Evolutionary conservation across 2,113 vertebrate genomes (phyloP).

Genomic region (Donacobius atricapilla): DNA sequence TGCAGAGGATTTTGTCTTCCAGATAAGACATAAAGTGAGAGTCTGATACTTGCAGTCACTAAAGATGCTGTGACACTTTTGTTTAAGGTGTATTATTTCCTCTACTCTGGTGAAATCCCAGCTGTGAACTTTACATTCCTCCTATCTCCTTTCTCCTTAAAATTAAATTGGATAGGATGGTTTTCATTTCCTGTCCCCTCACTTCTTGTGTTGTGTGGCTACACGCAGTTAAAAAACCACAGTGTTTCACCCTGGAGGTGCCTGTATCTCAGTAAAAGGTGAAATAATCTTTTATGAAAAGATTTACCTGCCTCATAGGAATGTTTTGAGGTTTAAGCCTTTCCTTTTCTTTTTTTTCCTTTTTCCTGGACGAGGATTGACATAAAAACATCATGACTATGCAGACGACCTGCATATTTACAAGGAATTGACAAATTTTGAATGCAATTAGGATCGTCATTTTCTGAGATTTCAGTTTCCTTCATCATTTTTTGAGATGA

Average conservation of each 20-base stretch:
- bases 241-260: neutral
- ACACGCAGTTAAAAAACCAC: constrained; percentile 14
- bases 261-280: neutral
- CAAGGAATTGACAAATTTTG: neutral
- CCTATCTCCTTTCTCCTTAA: constrained; percentile 10
- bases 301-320: constrained; percentile 6
- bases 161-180: constrained; percentile 48
- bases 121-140: constrained; percentile 9
- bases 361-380: neutral
- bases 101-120: neutral
- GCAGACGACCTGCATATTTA: neutral
- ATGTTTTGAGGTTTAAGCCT: neutral
- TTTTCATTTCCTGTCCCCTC: constrained; percentile 47
- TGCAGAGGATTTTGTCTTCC: neutral
- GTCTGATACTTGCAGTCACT: neutral
- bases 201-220: neutral
- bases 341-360: neutral
- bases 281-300: constrained; percentile 50
- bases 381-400: neutral
- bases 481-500: neutral
- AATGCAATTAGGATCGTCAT: neutral
- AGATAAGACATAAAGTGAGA: neutral
- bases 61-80: neutral
- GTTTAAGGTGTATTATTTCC: constrained; percentile 9
- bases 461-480: neutral